Evolutionary conservation across 2,113 vertebrate species (phyloP).

Genomic region (Accipiter virgatus): DNA sequence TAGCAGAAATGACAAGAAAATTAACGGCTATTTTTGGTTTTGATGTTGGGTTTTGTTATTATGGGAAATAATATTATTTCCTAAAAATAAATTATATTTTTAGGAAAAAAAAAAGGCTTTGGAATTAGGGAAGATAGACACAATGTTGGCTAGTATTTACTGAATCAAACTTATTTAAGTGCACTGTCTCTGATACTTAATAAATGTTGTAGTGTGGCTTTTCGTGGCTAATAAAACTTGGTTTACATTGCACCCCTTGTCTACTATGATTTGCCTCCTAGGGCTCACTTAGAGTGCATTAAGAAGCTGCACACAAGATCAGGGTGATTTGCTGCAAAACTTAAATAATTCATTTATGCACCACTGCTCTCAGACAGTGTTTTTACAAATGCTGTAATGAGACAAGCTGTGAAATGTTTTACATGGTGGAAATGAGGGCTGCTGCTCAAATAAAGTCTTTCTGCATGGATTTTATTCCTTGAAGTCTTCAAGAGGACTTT

Average conservation of each 20-base stretch:
- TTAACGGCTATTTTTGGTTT: conserved; percentile 19
- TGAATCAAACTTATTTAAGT: conserved; percentile 72
- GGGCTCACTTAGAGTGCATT: conserved; percentile 83
- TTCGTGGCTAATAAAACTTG: conserved; percentile 82
- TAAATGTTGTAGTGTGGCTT: conserved; percentile 77
- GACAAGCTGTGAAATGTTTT: conserved; percentile 86
- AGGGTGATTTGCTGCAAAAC: conserved; percentile 79
- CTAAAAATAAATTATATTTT: too few species aligned
- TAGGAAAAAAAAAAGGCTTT: conserved; percentile 9
- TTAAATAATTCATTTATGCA: conserved; percentile 93
- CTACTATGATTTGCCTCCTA: conserved; percentile 80
- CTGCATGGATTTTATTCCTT: conserved; percentile 14
- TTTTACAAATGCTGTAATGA: conserved; percentile 91
- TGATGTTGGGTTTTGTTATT: not conserved
- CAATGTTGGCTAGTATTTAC: conserved; percentile 61
- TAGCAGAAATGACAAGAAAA: conserved; percentile 64
- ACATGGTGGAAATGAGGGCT: conserved; percentile 59
- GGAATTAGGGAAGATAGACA: conserved; percentile 21
- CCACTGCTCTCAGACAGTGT: conserved; percentile 83
- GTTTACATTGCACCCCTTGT: conserved; percentile 83
- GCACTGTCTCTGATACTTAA: conserved; percentile 78
- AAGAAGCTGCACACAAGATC: conserved; percentile 77
- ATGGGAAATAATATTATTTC: not conserved
- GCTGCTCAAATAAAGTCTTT: conserved; percentile 30
- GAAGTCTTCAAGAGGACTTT: not conserved